Evolutionary conservation across 2,797 vertebrate species (phyloP).

Genomic region (Cirrhinus mrigala): DNA sequence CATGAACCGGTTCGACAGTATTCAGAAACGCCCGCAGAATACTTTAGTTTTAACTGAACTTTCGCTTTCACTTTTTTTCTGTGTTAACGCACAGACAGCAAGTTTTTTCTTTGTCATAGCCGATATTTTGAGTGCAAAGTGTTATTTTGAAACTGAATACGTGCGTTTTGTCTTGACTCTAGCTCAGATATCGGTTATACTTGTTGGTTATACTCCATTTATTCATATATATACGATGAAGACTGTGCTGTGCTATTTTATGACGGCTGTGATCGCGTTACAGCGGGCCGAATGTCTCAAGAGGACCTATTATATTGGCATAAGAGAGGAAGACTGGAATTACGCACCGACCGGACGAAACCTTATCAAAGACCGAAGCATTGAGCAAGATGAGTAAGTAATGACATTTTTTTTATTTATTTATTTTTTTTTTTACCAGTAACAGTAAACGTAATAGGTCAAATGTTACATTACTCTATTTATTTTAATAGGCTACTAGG

Average conservation of each 20-base stretch:
- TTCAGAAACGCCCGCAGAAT: not conserved
- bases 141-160: too few species aligned
- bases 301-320: constrained; percentile 87
- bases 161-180: not conserved
- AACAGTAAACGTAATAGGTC: not conserved
- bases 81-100: too few species aligned
- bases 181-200: not conserved
- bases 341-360: constrained; percentile 90
- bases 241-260: not conserved
- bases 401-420: not conserved
- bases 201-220: too few species aligned
- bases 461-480: not conserved
- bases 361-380: constrained; percentile 77
- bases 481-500: not conserved
- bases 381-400: constrained; percentile 80
- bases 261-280: not conserved
- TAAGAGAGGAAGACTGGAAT: constrained; percentile 88
- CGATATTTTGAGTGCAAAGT: not conserved
- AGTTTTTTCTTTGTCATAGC: too few species aligned
- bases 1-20: too few species aligned
- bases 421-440: too few species aligned
- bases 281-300: not conserved
- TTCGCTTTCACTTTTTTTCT: too few species aligned
- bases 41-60: too few species aligned
- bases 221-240: not conserved